Evolutionary conservation across 2,888 invertebrate genomes (phyloP).

Genomic region (Yponomeuta plumbellus): DNA sequence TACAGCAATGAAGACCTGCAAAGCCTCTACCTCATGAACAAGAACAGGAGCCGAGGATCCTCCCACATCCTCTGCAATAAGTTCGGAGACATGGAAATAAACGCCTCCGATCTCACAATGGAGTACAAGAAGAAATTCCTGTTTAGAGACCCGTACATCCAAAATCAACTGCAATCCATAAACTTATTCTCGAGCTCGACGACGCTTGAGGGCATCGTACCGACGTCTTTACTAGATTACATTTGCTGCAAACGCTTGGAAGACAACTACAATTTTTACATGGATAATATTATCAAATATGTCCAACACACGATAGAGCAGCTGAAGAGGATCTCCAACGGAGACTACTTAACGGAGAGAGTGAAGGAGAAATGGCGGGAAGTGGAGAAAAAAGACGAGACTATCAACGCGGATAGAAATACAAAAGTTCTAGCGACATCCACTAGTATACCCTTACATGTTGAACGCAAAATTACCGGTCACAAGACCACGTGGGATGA

Average conservation of each 20-base stretch:
- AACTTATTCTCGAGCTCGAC: constrained; percentile 34
- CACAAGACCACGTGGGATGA: constrained; percentile 47
- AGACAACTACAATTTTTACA: constrained; percentile 60
- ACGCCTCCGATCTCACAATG: constrained; percentile 34
- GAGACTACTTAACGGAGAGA: constrained; percentile 61
- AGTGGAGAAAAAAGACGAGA: constrained; percentile 27
- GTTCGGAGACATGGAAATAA: constrained; percentile 45
- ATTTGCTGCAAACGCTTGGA: constrained; percentile 58
- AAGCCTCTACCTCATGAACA: constrained; percentile 28
- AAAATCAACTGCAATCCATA: constrained; percentile 39
- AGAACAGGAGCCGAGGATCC: neutral
- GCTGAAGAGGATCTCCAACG: constrained; percentile 65
- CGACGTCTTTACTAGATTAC: constrained; percentile 56
- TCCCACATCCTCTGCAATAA: constrained; percentile 51
- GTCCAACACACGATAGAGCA: constrained; percentile 63
- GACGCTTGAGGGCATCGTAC: constrained; percentile 38
- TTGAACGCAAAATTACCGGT: constrained; percentile 40
- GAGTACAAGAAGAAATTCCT: constrained; percentile 43
- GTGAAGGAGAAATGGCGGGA: constrained; percentile 64
- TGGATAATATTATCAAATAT: constrained; percentile 62
- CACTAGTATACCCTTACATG: constrained; percentile 49
- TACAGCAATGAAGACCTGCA: constrained; percentile 47
- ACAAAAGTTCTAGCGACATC: constrained; percentile 47
- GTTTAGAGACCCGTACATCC: constrained; percentile 44
- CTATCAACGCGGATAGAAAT: constrained; percentile 24